These are phyloP conservation scores for Macropis europaea DNA, from an alignment of 2,888 invertebrate species.

Conservation along the genomic window DNA sequence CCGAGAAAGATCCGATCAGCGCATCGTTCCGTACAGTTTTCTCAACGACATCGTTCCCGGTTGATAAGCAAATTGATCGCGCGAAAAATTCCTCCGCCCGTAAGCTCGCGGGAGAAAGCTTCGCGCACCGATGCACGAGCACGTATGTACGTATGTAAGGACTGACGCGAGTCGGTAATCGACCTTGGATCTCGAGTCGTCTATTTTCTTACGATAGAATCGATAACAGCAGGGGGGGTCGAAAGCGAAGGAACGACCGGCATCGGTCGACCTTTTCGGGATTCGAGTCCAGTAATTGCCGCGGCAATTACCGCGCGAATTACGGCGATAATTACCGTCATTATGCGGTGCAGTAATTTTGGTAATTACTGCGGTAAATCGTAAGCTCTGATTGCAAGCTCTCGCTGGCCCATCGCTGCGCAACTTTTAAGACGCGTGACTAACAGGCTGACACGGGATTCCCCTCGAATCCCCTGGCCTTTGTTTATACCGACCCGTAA, in stretches of 20 bases:
- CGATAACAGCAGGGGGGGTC: constrained; percentile 21
- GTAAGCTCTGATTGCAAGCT: constrained; percentile 59
- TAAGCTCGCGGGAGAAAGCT: neutral
- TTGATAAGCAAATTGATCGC: neutral
- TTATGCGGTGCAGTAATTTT: constrained; percentile 66
- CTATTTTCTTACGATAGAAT: constrained; percentile 27
- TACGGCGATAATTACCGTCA: constrained; percentile 64
- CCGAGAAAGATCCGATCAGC: constrained; percentile 34
- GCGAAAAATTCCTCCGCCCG: neutral
- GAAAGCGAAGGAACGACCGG: neutral
- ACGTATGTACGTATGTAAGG: too few species aligned
- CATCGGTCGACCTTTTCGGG: constrained; percentile 52
- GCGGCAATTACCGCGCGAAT: constrained; percentile 61
- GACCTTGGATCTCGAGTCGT: constrained; percentile 3
- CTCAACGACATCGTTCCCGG: neutral
- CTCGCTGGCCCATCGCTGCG: constrained; percentile 11
- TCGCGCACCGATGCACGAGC: neutral
- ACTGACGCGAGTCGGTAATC: too few species aligned
- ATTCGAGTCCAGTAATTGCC: constrained; percentile 61
- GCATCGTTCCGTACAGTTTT: neutral
- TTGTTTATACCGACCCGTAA: constrained; percentile 24
- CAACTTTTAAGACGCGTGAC: constrained; percentile 51
- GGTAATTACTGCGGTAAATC: constrained; percentile 65
- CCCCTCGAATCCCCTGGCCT: constrained; percentile 20
- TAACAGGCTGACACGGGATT: constrained; percentile 24